Evolutionary conservation across 2,797 vertebrate species (phyloP).

Genomic region (Carcharodon carcharias): DNA sequence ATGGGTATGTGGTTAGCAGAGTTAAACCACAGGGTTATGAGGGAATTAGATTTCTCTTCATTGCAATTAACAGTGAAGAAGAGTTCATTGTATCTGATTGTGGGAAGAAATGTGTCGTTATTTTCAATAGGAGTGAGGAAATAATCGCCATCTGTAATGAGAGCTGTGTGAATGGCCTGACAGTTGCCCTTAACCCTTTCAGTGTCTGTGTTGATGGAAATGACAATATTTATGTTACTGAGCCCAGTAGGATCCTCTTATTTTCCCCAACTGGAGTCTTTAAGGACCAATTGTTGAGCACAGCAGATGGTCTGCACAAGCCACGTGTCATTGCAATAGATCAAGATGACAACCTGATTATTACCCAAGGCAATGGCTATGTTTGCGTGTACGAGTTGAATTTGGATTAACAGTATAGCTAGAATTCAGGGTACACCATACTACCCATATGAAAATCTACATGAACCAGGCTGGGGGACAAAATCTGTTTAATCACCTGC

Average conservation of each 20-base stretch:
- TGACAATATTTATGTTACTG: slow-evolving; percentile 41
- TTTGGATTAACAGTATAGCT: not conserved
- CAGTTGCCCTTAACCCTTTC: slow-evolving; percentile 33
- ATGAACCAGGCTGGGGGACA: no score
- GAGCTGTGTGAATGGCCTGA: not conserved
- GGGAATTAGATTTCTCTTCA: slow-evolving; percentile 42
- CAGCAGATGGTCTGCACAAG: not conserved
- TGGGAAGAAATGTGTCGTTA: slow-evolving; percentile 41
- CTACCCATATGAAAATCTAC: not conserved
- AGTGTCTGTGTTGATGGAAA: slow-evolving; percentile 41
- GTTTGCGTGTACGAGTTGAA: not conserved
- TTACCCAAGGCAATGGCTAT: not conserved
- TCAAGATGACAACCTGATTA: not conserved
- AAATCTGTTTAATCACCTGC: no score
- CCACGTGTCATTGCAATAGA: slow-evolving; percentile 33
- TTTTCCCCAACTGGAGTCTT: slow-evolving; percentile 25
- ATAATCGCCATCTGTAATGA: slow-evolving; percentile 36
- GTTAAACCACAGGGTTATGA: slow-evolving; percentile 38
- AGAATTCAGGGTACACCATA: no score
- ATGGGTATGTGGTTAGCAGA: slow-evolving; percentile 39
- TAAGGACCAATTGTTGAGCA: slow-evolving; percentile 33
- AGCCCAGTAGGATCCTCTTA: slow-evolving; percentile 40
- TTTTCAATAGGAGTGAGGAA: slow-evolving; percentile 35
- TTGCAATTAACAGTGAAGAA: slow-evolving; percentile 44
- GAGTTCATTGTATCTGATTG: slow-evolving; percentile 45